phyloP scores from a whole-genome alignment of 2,888 invertebrate genomes.

The Parelbella ahira region DNA sequence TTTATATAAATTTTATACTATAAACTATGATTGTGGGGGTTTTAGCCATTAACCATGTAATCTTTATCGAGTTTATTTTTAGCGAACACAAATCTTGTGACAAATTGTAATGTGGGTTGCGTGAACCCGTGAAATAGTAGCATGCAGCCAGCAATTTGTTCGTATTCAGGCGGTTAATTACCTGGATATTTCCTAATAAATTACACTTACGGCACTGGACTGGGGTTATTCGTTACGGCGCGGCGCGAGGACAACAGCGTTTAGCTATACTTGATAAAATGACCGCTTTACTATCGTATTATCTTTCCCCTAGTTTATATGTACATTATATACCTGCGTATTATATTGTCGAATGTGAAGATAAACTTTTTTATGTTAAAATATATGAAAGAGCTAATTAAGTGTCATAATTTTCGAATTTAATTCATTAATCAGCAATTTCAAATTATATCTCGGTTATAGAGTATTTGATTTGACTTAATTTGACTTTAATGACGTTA shows the following conservation, averaged over 20 bases:
- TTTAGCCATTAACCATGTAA: too few relatives aligned
- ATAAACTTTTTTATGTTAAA: too few relatives aligned
- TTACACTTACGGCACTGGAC: conserved; percentile 18
- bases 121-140: conserved; percentile 17
- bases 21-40: too few relatives aligned
- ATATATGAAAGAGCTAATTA: too few relatives aligned
- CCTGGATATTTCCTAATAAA: conserved; percentile 25
- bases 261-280: conserved; percentile 2
- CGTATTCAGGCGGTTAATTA: conserved; percentile 19
- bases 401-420: too few relatives aligned
- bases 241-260: conserved; percentile 1
- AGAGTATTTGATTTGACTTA: too few relatives aligned
- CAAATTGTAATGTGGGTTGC: conserved; percentile 17
- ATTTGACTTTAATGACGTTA: too few relatives aligned
- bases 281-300: not conserved
- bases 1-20: too few relatives aligned
- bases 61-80: conserved; percentile 13
- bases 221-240: conserved; percentile 4
- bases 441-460: too few relatives aligned
- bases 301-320: not conserved
- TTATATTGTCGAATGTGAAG: too few relatives aligned
- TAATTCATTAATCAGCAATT: too few relatives aligned
- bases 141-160: conserved; percentile 13
- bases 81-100: conserved; percentile 16
- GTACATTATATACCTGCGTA: too few relatives aligned